Evolutionary conservation across 2,797 vertebrate genomes (phyloP).

Genomic region (Vireo griseus): DNA sequence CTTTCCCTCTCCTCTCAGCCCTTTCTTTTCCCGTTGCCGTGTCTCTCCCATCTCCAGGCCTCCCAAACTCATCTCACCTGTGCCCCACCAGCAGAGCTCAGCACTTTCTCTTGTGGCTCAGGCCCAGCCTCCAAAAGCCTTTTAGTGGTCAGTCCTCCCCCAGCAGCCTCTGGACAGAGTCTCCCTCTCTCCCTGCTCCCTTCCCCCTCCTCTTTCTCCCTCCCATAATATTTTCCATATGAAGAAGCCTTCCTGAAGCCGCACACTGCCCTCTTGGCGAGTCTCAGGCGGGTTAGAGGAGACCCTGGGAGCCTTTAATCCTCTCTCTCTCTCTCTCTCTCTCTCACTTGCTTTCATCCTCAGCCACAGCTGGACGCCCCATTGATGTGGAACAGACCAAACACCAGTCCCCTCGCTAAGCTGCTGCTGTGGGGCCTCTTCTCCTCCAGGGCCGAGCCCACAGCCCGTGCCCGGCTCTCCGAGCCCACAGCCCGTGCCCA

Average conservation of each 20-base stretch:
- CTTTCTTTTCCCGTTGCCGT: neutral
- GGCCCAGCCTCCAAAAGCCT: neutral
- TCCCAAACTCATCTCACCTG: neutral
- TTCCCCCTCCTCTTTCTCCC: neutral
- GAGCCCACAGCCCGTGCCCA: neutral
- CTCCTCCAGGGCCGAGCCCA: neutral
- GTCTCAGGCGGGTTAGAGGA: conserved; percentile 51
- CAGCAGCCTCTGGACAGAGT: neutral
- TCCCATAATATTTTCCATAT: conserved; percentile 63
- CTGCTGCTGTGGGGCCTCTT: conserved; percentile 59
- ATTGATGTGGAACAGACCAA: conserved; percentile 89
- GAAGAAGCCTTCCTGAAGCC: conserved; percentile 42
- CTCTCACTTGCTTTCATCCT: conserved; percentile 73
- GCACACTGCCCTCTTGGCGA: conserved; percentile 37
- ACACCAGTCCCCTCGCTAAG: conserved; percentile 75
- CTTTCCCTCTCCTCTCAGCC: neutral
- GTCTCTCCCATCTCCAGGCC: neutral
- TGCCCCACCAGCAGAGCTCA: neutral
- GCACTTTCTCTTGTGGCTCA: neutral
- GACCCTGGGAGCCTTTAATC: conserved; percentile 53
- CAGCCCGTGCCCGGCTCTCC: neutral
- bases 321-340: conserved; percentile 13
- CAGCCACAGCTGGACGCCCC: conserved; percentile 83
- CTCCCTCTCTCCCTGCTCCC: neutral
- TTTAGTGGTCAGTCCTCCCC: neutral